Evolutionary conservation across 2,797 vertebrate species (phyloP), one percentile per base, ranked within the genome.

Genomic region (Hybognathus amarus): DNA sequence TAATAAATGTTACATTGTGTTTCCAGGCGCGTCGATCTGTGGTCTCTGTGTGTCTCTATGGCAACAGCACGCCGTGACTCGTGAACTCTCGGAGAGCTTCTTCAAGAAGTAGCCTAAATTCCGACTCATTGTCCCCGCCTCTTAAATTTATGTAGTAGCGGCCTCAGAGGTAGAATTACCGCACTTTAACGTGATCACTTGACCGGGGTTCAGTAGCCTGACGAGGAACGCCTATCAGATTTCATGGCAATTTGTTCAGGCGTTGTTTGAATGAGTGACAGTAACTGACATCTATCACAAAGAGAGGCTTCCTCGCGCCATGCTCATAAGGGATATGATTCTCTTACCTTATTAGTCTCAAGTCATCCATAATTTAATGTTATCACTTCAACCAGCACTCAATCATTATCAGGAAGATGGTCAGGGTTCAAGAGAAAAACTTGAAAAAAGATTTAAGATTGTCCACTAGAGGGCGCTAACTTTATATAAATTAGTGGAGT

Each of bases 21-120:
- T 56, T 54, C 66, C 45, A 54, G 20, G 40, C 52, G 24, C n/a
- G 45, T 52, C 11, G 45, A 27, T 74, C 18, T 47, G 17, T 12
- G 42, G 36, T 38, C 54, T 17, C 33, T 17, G 33, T 18, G 30
- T 66, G 70, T 85, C 88, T 87, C 93, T 90, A 93, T 94, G 87
- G 92, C 85, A 94, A 94, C 94, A 67, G 82, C 84, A 90, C 88
- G 87, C 87, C 56, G 42, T 18, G 40, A 24, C 69, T 33, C 17
- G 15, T 70, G 40, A 84, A 87, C 89, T 79, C 67, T 83, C 42
- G 12, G 56, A 85, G 76, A 77, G 54, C 63, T 77, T 52, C 33
- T 38, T 50, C 33, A 74, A 74, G 64, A 68, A 52, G 22, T n/a
- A 56, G 22, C 22, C 54, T 56, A 50, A 74, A 47, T 56, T 20